These are phyloP conservation scores for Sturnira hondurensis DNA, from an alignment of 2,113 vertebrate genomes.

Conservation along the genomic window DNA sequence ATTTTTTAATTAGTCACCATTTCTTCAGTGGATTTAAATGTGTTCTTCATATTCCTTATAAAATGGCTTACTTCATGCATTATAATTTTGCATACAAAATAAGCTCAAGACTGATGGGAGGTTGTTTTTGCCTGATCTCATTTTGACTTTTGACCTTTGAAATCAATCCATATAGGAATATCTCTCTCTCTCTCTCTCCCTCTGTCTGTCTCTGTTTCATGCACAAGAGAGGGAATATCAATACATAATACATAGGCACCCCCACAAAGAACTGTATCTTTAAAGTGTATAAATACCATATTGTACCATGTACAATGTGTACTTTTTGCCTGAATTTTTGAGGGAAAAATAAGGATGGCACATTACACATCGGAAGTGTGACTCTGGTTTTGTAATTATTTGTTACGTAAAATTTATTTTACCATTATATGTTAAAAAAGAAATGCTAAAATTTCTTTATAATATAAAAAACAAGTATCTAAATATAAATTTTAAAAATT, in stretches of 20 bases:
- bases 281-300: background rate
- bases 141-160: conserved; percentile 35
- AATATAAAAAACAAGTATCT: too few species aligned
- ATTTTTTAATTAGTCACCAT: background rate
- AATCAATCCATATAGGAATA: background rate
- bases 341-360: too few species aligned
- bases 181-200: too few species aligned
- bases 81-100: background rate
- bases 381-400: too few species aligned
- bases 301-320: too few species aligned
- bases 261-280: background rate
- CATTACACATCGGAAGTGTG: too few species aligned
- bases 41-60: background rate
- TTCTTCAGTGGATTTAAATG: background rate
- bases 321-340: too few species aligned
- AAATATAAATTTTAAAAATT: too few species aligned
- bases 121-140: background rate
- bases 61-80: background rate
- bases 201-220: too few species aligned
- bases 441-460: too few species aligned
- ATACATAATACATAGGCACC: background rate
- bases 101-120: background rate
- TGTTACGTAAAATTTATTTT: too few species aligned
- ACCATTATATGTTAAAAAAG: too few species aligned
- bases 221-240: background rate